These are phyloP conservation scores for Dynastes hyllus DNA, from an alignment of 2,888 invertebrate species.

Conservation along the genomic window DNA sequence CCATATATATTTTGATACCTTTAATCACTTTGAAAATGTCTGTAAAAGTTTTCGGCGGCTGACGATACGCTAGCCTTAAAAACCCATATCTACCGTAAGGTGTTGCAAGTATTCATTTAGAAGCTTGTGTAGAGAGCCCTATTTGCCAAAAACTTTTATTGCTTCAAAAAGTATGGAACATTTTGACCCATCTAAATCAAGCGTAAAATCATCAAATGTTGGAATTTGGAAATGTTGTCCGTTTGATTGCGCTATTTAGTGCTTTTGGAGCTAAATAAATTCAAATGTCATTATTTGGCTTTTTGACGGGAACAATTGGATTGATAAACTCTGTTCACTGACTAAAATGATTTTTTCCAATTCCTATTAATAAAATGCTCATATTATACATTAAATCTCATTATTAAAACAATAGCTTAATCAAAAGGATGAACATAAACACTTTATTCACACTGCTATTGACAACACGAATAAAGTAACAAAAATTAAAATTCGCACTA, in stretches of 20 bases:
- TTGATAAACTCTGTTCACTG: constrained; percentile 54
- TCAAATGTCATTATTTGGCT: constrained; percentile 48
- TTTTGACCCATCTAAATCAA: neutral
- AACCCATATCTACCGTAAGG: constrained; percentile 38
- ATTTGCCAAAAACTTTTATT: constrained; percentile 25
- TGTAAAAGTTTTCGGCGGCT: constrained; percentile 3
- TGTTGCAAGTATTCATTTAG: constrained; percentile 25
- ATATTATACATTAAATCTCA: no score
- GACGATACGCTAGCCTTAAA: constrained; percentile 17
- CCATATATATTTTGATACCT: constrained; percentile 36
- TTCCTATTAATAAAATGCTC: no score
- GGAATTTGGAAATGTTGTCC: no score
- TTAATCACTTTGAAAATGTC: constrained; percentile 6
- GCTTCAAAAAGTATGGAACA: neutral
- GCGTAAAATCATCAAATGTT: no score
- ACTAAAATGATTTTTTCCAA: no score
- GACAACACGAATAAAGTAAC: no score
- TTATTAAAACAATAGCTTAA: no score
- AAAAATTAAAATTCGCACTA: no score
- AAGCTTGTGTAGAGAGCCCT: neutral
- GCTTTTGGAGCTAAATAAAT: constrained; percentile 48
- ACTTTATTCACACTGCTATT: no score
- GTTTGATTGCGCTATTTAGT: constrained; percentile 43
- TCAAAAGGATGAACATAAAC: no score
- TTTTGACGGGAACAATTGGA: constrained; percentile 54